phyloP scores from a whole-genome alignment of 2,888 invertebrate genomes.

The Mimachlamys varia region DNA sequence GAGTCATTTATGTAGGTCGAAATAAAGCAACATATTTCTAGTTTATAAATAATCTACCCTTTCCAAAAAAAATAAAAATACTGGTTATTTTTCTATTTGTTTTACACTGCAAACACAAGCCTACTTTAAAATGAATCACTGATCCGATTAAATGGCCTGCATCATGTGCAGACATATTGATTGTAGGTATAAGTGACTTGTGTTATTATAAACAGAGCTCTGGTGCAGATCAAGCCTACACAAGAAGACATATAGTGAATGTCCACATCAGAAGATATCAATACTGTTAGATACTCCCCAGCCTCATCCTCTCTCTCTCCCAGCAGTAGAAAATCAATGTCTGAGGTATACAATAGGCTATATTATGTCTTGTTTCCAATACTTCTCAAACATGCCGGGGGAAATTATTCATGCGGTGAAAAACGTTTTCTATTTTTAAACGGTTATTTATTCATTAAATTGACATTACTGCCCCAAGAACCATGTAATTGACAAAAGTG shows the following conservation, averaged over 20 bases:
- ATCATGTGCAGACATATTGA: neutral
- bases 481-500: neutral
- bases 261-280: neutral
- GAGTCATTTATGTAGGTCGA: too few relatives aligned
- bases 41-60: too few relatives aligned
- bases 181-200: conserved; percentile 14
- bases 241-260: neutral
- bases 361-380: neutral
- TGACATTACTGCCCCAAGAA: conserved; percentile 18
- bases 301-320: neutral
- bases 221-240: neutral
- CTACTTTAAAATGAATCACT: neutral
- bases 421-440: neutral
- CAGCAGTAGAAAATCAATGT: conserved; percentile 8
- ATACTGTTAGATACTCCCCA: neutral
- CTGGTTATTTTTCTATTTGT: neutral
- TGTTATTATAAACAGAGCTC: neutral
- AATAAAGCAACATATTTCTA: too few relatives aligned
- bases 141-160: neutral
- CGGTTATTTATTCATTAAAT: conserved; percentile 24
- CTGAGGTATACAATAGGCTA: neutral
- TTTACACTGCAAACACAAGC: neutral
- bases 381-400: neutral
- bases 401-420: conserved; percentile 13
- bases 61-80: too few relatives aligned